A percentile compares a stretch with the other conserved stretches of the same genome.
phyloP scores from a whole-genome alignment of 2,888 invertebrate species.

The Cantharis flavilabris region DNA sequence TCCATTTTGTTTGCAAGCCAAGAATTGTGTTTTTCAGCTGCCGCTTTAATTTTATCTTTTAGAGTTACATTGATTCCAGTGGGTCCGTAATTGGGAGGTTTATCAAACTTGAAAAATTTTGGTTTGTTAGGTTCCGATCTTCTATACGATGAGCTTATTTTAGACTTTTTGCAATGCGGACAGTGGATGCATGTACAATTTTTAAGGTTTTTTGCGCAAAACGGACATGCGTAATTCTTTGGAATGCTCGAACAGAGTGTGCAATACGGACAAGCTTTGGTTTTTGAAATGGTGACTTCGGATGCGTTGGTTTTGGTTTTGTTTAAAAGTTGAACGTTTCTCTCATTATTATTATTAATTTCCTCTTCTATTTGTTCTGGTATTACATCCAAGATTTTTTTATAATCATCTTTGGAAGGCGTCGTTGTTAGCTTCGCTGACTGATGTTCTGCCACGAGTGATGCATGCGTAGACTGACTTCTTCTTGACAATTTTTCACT shows the following conservation, averaged over 20 bases:
- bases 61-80: neutral
- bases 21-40: neutral
- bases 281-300: neutral
- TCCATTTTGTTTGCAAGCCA: neutral
- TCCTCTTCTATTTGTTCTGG: neutral
- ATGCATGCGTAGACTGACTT: neutral
- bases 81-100: neutral
- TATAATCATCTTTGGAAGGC: neutral
- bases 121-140: too few species aligned
- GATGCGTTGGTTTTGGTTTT: neutral
- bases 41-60: neutral
- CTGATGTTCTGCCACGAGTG: neutral
- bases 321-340: neutral
- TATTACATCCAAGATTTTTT: too few species aligned
- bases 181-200: neutral
- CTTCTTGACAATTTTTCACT: neutral
- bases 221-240: neutral
- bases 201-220: neutral
- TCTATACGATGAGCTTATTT: neutral
- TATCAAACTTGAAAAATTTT: neutral
- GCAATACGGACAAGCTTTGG: neutral
- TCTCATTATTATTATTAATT: neutral
- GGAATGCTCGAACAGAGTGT: neutral
- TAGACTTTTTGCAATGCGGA: neutral
- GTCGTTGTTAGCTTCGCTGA: neutral